Evolutionary conservation across 2,797 vertebrate genomes (phyloP).

Genomic region (Poeciliopsis presidionis): DNA sequence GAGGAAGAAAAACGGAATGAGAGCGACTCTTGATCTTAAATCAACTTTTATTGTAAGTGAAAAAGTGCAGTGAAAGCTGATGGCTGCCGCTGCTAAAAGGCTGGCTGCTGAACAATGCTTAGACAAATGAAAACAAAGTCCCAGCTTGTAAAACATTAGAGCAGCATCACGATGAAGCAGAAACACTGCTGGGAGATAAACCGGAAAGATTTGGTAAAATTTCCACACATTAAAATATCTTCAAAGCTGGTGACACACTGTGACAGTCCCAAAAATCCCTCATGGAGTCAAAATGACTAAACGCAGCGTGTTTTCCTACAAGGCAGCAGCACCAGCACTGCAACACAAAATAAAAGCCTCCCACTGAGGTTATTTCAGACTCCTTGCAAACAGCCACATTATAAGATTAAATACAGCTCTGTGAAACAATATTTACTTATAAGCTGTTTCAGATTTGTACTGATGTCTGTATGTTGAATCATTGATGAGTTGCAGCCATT

Average conservation of each 20-base stretch:
- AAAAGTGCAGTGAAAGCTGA: conserved; percentile 13
- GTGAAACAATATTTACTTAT: not conserved
- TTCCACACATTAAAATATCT: not conserved
- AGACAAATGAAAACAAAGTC: not conserved
- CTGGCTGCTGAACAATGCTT: conserved; percentile 4
- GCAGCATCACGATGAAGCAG: not conserved
- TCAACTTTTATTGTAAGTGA: conserved; percentile 21
- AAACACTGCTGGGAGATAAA: not conserved
- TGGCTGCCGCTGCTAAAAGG: conserved; percentile 1
- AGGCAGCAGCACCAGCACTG: conserved; percentile 7
- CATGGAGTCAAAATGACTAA: conserved; percentile 3
- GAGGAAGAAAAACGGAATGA: conserved; percentile 48
- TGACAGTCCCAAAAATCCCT: conserved; percentile 2
- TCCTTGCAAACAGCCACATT: conserved; percentile 19
- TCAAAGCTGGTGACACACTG: conserved; percentile 3
- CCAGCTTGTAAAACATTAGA: not conserved
- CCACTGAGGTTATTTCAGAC: conserved; percentile 28
- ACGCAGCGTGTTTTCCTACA: conserved; percentile 2
- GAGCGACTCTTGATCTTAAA: conserved; percentile 26
- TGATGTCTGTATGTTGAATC: not conserved
- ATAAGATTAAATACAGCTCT: conserved; percentile 34
- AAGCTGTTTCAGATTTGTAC: not conserved
- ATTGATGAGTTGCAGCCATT: not conserved
- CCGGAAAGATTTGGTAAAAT: not conserved
- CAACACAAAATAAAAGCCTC: conserved; percentile 23